Base-by-base conservation (phyloP, 1,140 invertebrate genomes). In the Nephotettix cincticeps region DNA sequence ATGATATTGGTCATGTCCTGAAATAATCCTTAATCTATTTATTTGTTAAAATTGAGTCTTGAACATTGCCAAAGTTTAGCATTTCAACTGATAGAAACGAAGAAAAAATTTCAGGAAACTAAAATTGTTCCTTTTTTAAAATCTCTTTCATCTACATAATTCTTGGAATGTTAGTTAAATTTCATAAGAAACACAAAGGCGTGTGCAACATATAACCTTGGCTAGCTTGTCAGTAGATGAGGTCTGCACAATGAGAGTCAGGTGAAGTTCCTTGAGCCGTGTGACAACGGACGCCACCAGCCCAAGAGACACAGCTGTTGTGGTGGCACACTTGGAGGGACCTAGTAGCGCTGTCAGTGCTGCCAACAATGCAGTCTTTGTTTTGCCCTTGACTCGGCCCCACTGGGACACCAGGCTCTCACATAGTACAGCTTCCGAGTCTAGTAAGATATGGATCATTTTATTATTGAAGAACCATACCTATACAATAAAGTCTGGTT, bases 211-310 rank as follows among this genome's bases (percentile, higher is more conserved):
- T n/a, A n/a, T n/a, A n/a, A 74, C 72, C 64, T 74, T 74, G 40
- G 68, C 72, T 28, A 36, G 54, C 54, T 81, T 79, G 1, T 82
- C 78, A 71, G 77, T 77, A 43, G 83, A 81, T 25, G 82, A 80
- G 3, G 84, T 83, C 72, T 86, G 81, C 2, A 85, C 69, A 76
- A 82, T 84, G 1, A 87, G 71, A 71, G 81, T 81, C 1, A 85
- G 77, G 51, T 84, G 80, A 4, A 70, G 63, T 32, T 72, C 40
- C 28, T 67, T 29, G 6, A 74, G 54, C 11, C 30, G 14, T 0
- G 47, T 29, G 30, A 74, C 40, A 17, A 74, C 25, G 13, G 43
- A 58, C n/a, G 28, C 19, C 13, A 70, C 9, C n/a, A 74, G 47
- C 17, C 61, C 71, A 21, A 14, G 13, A 9, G 28, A 0, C 1